Percentiles rank a stretch among this genome's conserved stretches.
Evolutionary conservation across 2,888 invertebrate species (phyloP).

Genomic region (Xestobium rufovillosum): DNA sequence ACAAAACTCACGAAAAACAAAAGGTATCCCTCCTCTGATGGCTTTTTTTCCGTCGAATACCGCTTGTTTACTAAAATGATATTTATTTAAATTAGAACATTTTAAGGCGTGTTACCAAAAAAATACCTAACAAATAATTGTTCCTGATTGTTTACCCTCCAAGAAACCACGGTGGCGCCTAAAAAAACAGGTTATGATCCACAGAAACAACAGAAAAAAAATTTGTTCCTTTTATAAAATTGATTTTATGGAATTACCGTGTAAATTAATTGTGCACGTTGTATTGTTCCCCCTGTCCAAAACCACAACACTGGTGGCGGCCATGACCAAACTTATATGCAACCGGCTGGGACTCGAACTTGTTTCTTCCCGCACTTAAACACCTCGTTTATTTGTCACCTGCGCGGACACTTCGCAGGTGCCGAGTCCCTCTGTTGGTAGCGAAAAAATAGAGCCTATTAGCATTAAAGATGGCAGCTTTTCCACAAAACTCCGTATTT

Average conservation of each 20-base stretch:
- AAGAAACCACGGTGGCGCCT: constrained; percentile 95
- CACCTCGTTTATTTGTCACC: constrained; percentile 36
- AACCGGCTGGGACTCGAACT: constrained; percentile 39
- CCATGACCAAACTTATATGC: constrained; percentile 41
- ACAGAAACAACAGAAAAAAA: constrained; percentile 21
- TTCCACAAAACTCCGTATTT: not conserved
- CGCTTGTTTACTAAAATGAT: constrained; percentile 78
- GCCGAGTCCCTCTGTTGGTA: constrained; percentile 39
- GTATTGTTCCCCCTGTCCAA: constrained; percentile 94
- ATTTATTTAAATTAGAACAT: constrained; percentile 4
- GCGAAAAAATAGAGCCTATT: constrained; percentile 19
- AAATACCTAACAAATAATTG: constrained; percentile 89
- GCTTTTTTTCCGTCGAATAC: constrained; percentile 94
- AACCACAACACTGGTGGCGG: constrained; percentile 90
- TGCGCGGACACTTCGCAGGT: constrained; percentile 39
- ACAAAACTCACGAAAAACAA: constrained; percentile 87
- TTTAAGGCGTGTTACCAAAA: not conserved
- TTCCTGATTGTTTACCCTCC: constrained; percentile 94
- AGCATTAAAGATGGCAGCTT: constrained; percentile 9
- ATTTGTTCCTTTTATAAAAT: constrained; percentile 30
- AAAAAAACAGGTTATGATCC: too few species aligned
- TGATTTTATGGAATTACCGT: constrained; percentile 62
- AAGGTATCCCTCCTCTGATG: constrained; percentile 92
- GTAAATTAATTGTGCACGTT: constrained; percentile 92
- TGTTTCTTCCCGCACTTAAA: constrained; percentile 32